Conservation (phyloP, 2,113 vertebrate genomes). For the Rhagologus leucostigma region DNA sequence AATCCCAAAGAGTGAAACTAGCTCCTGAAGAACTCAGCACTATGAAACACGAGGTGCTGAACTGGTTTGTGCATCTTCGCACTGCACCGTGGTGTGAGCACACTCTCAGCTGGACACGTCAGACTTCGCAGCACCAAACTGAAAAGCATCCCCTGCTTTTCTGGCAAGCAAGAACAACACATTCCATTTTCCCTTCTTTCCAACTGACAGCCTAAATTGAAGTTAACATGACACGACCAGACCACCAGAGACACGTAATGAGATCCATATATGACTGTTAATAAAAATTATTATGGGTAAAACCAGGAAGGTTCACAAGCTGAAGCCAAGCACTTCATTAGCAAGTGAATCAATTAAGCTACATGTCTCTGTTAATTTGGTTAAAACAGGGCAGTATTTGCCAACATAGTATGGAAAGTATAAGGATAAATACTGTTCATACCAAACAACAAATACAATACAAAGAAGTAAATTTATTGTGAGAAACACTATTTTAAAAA, state of each 20-base stretch:
- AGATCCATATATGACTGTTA: background rate
- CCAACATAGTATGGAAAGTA: background rate
- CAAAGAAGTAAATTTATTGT: background rate
- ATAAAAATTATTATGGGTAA: background rate
- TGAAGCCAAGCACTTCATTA: background rate
- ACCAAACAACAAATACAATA: background rate
- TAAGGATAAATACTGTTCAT: background rate
- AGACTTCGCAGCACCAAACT: background rate
- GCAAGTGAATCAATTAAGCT: background rate
- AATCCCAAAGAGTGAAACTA: background rate
- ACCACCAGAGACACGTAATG: background rate
- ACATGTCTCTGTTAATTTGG: background rate
- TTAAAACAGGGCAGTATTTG: background rate
- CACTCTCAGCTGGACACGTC: background rate
- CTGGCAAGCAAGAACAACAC: background rate
- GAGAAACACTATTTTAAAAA: background rate
- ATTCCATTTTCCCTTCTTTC: background rate
- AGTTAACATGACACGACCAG: background rate
- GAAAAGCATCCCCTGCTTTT: background rate
- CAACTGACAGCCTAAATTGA: background rate
- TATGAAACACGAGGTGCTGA: background rate
- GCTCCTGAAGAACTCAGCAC: background rate
- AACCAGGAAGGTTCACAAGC: background rate
- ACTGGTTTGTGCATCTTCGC: background rate
- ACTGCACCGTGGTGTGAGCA: fast-evolving